Base-by-base conservation (phyloP, 1,140 invertebrate species). In the Cherax destructor region DNA sequence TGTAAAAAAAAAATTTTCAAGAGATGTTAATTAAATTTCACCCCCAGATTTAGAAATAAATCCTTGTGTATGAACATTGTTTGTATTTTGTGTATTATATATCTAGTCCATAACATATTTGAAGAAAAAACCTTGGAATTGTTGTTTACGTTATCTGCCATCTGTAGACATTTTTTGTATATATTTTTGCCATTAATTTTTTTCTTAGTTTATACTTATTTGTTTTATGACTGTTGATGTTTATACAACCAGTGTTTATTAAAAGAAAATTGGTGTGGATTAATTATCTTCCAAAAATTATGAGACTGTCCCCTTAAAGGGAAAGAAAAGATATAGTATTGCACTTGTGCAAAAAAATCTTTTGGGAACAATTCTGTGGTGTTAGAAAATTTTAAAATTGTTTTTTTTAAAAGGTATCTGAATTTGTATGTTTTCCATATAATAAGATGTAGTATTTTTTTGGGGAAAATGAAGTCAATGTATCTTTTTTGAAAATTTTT, bases 101-200 rank as follows among this genome's bases (percentile, higher is more conserved):
- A 85, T 85, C 83, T 85, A 85, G 83, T 85, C 83, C 61, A 85
- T 85, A 85, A 85, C 83, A 47, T 85, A 72, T 85, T 52, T 81
- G 50, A 61, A 69, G 9, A 18, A 85, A 50, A 5, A 85, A 80
- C 10, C 74, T 30, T 85, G 24, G 69, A 41, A 49, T 85, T 69
- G 41, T 30, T 50, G 69, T 47, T 50, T 11, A 84, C 13, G 50
- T 74, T 16, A 16, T 41, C 83, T 85, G 30, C 69, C 50, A 30
- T 41, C 4, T 24, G 50, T 16, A 85, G 61, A 72, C 41, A 13
- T 50, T 24, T 65, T 13, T 65, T 81, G 56, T 81, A 80, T 80
- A 80, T 80, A 80, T 10, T 3, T 21, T 24, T 80, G 24, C 69
- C 69, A 74, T 74, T 74, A 74, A 74, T 74, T 30, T 18, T 65